A percentile compares a stretch with the other conserved stretches of the same genome.
Conservation (phyloP, 2,888 invertebrate species). For the Danaus chrysippus region DNA sequence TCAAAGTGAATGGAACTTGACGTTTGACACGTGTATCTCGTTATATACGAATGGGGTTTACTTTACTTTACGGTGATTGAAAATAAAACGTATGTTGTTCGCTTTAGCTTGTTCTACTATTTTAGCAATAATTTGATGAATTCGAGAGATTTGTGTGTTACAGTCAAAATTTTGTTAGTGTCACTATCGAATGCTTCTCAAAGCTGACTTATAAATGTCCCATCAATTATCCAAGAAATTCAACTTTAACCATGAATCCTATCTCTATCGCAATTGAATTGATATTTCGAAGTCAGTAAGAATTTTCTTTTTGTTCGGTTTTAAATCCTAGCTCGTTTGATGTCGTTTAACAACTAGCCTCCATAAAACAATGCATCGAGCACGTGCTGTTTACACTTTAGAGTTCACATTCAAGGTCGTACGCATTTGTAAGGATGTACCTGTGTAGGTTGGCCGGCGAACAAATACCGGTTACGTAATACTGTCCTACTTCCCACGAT, state of each 20-base stretch:
- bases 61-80: slow-evolving; percentile 39
- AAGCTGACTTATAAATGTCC: no score
- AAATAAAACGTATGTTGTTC: neutral
- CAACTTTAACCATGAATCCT: no score
- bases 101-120: no score
- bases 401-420: slow-evolving; percentile 78
- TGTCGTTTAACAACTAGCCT: slow-evolving; percentile 53
- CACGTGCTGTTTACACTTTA: slow-evolving; percentile 77
- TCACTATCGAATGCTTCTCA: no score
- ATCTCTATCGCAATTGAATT: neutral
- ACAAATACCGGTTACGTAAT: slow-evolving; percentile 76
- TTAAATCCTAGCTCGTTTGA: slow-evolving; percentile 32
- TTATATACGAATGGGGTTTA: slow-evolving; percentile 50
- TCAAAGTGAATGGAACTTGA: slow-evolving; percentile 70
- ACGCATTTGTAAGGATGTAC: slow-evolving; percentile 79
- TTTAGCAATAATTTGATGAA: no score
- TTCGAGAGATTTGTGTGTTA: no score
- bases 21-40: slow-evolving; percentile 64
- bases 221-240: no score
- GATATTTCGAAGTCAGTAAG: neutral
- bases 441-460: slow-evolving; percentile 71
- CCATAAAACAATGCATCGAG: slow-evolving; percentile 77
- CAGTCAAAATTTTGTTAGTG: no score
- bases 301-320: slow-evolving; percentile 24
- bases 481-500: slow-evolving; percentile 74